These are phyloP conservation scores for Tetrao urogallus DNA, from an alignment of 2,113 vertebrate genomes.

Conservation along the genomic window DNA sequence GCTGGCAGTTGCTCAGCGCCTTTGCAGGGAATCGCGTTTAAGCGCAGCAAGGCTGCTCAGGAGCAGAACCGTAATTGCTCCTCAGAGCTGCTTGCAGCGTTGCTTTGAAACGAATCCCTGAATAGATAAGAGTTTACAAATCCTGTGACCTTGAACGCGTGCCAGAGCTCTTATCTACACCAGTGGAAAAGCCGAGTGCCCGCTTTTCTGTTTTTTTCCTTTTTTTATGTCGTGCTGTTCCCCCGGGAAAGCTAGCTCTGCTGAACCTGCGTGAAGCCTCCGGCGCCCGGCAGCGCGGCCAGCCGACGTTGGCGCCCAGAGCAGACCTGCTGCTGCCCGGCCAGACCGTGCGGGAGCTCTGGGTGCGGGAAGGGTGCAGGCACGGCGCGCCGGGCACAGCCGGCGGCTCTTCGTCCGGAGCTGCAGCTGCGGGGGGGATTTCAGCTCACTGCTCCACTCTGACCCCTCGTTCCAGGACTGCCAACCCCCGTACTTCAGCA, in stretches of 20 bases:
- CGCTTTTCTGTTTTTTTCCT: background rate
- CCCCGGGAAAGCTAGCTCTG: background rate
- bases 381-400: background rate
- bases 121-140: background rate
- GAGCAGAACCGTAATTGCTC: background rate
- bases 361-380: too few species aligned
- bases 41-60: rapidly evolving
- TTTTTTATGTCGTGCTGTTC: background rate
- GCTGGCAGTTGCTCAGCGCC: background rate
- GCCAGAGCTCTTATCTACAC: background rate
- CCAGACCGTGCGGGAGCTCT: background rate
- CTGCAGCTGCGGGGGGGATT: background rate
- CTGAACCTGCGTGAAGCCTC: background rate
- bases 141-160: background rate
- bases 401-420: background rate
- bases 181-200: rapidly evolving
- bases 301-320: background rate
- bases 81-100: background rate
- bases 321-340: rapidly evolving
- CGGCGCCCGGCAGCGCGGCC: background rate
- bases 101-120: background rate
- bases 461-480: conserved; percentile 56
- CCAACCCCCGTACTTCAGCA: conserved; percentile 82
- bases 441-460: background rate
- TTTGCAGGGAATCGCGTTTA: background rate